Evolutionary conservation across 2,797 vertebrate genomes (phyloP).

Genomic region (Okamejei kenojei): DNA sequence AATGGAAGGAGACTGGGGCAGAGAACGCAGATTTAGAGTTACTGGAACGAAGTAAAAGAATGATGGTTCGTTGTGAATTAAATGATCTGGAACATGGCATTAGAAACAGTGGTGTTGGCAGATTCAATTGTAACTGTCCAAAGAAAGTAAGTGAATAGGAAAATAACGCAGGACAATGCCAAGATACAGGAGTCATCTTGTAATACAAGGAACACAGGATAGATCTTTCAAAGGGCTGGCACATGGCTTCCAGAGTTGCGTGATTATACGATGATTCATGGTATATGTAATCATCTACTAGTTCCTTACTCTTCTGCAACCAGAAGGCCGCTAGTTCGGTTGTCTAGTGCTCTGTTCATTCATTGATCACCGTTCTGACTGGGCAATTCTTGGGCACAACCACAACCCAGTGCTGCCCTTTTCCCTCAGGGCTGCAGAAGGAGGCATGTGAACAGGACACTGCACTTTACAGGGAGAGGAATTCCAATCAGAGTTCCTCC

Average conservation of each 20-base stretch:
- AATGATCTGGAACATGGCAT: neutral
- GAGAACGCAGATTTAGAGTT: neutral
- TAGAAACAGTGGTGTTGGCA: neutral
- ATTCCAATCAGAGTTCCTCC: neutral
- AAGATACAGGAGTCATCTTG: neutral
- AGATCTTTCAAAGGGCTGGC: neutral
- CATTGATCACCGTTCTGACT: neutral
- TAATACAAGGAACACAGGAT: too few species aligned
- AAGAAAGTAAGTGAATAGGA: neutral
- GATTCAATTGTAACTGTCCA: neutral
- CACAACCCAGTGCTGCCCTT: neutral
- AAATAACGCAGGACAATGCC: neutral
- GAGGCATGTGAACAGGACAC: neutral
- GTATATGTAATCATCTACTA: neutral
- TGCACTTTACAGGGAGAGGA: neutral
- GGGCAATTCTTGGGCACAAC: too few species aligned
- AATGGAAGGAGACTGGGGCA: neutral
- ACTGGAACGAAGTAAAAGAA: neutral
- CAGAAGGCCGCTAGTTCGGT: neutral
- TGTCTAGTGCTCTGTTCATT: neutral
- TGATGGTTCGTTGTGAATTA: neutral
- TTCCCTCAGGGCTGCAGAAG: too few species aligned
- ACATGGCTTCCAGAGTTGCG: neutral
- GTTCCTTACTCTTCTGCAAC: neutral
- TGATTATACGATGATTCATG: neutral